Evolutionary conservation across 2,113 vertebrate species (phyloP).

Genomic region (Tragelaphus buxtoni): DNA sequence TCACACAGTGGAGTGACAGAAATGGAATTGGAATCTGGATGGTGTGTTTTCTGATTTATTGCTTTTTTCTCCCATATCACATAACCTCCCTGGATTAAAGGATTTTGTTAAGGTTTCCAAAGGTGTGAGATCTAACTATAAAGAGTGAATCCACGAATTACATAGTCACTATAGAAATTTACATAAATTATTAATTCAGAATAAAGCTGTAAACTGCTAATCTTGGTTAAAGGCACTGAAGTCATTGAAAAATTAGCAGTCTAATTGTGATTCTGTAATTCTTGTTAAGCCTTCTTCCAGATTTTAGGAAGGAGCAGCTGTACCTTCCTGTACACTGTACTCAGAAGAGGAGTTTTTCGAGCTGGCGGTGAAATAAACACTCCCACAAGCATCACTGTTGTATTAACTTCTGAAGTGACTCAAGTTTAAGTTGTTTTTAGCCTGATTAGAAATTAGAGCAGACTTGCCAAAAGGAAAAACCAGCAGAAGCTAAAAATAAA

Average conservation of each 20-base stretch:
- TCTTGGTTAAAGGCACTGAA: conserved; percentile 19
- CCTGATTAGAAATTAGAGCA: conserved; percentile 43
- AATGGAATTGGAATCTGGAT: neutral
- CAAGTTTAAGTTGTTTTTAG: conserved; percentile 54
- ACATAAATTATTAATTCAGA: conserved; percentile 4
- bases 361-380: conserved; percentile 31
- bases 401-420: conserved; percentile 21
- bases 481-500: conserved; percentile 59
- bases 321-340: neutral
- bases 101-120: neutral
- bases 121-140: conserved; percentile 10
- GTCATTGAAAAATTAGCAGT: neutral
- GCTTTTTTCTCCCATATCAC: neutral
- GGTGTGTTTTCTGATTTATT: neutral
- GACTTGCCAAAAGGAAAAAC: conserved; percentile 30
- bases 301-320: conserved; percentile 12
- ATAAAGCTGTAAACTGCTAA: neutral
- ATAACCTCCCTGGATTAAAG: neutral
- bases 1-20: neutral
- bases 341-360: conserved; percentile 17
- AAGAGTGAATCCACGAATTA: neutral
- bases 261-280: neutral
- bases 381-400: conserved; percentile 1
- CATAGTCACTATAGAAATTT: neutral
- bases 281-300: conserved; percentile 19